Percentiles rank a stretch among this genome's conserved stretches.
phyloP scores from a whole-genome alignment of 1,140 invertebrate genomes.

The Heliconius eleuchia region DNA sequence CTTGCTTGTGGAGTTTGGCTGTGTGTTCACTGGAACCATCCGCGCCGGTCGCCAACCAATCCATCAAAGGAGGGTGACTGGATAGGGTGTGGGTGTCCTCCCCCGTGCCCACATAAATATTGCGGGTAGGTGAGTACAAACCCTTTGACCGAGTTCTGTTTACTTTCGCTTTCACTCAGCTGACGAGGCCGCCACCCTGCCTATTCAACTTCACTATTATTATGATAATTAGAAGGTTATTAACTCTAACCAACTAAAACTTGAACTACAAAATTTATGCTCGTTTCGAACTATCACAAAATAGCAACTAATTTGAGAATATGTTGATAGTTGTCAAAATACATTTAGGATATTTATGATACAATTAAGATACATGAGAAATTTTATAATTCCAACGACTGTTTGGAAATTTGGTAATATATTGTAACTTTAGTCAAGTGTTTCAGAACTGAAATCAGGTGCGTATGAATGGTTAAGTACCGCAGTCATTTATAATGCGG shows the following conservation, averaged over 20 bases:
- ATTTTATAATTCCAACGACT: not conserved
- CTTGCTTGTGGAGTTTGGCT: constrained; percentile 63
- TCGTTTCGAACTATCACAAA: not conserved
- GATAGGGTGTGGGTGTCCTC: constrained; percentile 68
- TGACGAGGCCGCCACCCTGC: constrained; percentile 74
- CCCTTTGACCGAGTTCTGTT: constrained; percentile 83
- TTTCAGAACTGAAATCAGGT: not conserved
- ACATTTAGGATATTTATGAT: not conserved
- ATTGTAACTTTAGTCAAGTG: constrained; percentile 18
- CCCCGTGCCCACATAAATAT: constrained; percentile 80
- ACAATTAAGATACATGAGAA: not conserved
- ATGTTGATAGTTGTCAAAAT: not conserved
- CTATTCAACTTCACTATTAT: constrained; percentile 74
- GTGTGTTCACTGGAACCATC: constrained; percentile 72
- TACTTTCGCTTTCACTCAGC: constrained; percentile 83
- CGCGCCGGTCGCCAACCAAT: constrained; percentile 77
- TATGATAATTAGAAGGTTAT: constrained; percentile 79
- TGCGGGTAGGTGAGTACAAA: constrained; percentile 81
- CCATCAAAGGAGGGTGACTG: constrained; percentile 77
- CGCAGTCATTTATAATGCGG: not conserved
- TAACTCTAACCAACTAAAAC: constrained; percentile 43
- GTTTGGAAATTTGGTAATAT: not conserved
- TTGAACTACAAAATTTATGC: not conserved
- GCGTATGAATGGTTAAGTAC: not conserved
- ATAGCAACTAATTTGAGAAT: not conserved